Evolutionary conservation across 1,140 invertebrate species (phyloP).

Genomic region (Cardiocondyla obscurior): DNA sequence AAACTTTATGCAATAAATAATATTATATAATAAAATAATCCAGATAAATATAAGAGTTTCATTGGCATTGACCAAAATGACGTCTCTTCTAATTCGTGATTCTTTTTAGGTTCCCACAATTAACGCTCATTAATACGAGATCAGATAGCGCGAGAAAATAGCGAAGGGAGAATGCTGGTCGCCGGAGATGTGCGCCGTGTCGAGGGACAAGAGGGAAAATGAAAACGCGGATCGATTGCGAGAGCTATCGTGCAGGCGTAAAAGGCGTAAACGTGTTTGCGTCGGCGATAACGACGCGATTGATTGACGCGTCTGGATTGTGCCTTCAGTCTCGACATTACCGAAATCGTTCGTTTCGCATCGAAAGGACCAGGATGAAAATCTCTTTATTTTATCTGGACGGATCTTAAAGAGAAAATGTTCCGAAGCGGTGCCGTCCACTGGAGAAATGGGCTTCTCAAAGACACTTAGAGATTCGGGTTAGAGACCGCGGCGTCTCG

Average conservation of each 20-base stretch:
- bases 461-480: not conserved
- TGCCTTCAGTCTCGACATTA: not conserved
- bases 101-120: not conserved
- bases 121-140: slow-evolving; percentile 6
- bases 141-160: not conserved
- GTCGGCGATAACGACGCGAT: slow-evolving; percentile 45
- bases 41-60: not conserved
- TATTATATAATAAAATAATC: not conserved
- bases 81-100: not conserved
- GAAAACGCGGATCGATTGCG: slow-evolving; percentile 50
- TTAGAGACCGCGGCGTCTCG: not conserved
- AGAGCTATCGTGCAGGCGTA: slow-evolving; percentile 40
- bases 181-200: not conserved
- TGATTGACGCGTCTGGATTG: slow-evolving; percentile 30
- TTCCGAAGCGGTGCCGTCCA: not conserved
- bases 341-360: not conserved
- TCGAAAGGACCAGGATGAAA: not conserved
- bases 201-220: slow-evolving; percentile 3
- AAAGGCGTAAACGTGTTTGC: slow-evolving; percentile 60
- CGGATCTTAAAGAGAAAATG: too few relatives aligned
- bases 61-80: slow-evolving; percentile 1
- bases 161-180: not conserved
- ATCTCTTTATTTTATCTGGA: not conserved
- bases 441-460: not conserved
- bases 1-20: not conserved